A percentile compares a stretch with the other conserved stretches of the same genome.
These are phyloP conservation scores for Archips crataeganus DNA, from an alignment of 2,888 invertebrate genomes.

Conservation along the genomic window DNA sequence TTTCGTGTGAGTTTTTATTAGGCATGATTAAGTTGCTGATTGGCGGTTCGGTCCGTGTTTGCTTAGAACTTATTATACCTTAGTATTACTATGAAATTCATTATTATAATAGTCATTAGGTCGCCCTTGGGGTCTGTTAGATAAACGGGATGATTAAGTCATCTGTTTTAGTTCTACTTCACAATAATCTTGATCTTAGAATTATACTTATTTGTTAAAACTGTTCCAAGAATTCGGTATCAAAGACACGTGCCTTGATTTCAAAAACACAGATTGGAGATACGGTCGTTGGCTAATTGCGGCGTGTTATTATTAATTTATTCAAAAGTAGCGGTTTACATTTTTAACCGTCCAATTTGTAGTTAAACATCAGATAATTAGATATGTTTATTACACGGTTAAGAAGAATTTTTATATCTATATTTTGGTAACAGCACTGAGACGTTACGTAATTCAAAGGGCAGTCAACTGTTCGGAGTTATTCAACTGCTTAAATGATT, in stretches of 20 bases:
- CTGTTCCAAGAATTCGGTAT: slow-evolving; percentile 1
- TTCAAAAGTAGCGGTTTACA: slow-evolving; percentile 39
- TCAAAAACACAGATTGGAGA: slow-evolving; percentile 11
- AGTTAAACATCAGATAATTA: slow-evolving; percentile 43
- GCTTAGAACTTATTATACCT: slow-evolving; percentile 36
- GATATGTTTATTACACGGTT: slow-evolving; percentile 38
- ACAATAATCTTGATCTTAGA: slow-evolving; percentile 23
- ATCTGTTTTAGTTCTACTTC: slow-evolving; percentile 36
- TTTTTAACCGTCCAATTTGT: slow-evolving; percentile 42
- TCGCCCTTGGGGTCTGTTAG: slow-evolving; percentile 33
- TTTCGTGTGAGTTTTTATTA: slow-evolving; percentile 72
- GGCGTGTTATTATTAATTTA: slow-evolving; percentile 39
- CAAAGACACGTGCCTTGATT: not conserved
- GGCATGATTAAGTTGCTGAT: slow-evolving; percentile 60
- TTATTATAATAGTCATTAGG: slow-evolving; percentile 48
- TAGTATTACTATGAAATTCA: slow-evolving; percentile 39
- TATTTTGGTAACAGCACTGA: slow-evolving; percentile 20
- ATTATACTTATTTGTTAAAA: slow-evolving; percentile 16
- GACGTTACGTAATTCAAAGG: slow-evolving; percentile 25
- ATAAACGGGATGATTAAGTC: slow-evolving; percentile 40
- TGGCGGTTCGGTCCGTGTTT: slow-evolving; percentile 38
- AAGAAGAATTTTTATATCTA: slow-evolving; percentile 29
- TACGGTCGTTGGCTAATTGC: slow-evolving; percentile 23
- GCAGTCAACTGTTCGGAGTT: not conserved
- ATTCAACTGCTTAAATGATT: not conserved